A percentile compares a stretch with the other conserved stretches of the same genome.
Evolutionary conservation across 2,888 invertebrate genomes (phyloP).

Genomic region (Halictus quadricinctus): DNA sequence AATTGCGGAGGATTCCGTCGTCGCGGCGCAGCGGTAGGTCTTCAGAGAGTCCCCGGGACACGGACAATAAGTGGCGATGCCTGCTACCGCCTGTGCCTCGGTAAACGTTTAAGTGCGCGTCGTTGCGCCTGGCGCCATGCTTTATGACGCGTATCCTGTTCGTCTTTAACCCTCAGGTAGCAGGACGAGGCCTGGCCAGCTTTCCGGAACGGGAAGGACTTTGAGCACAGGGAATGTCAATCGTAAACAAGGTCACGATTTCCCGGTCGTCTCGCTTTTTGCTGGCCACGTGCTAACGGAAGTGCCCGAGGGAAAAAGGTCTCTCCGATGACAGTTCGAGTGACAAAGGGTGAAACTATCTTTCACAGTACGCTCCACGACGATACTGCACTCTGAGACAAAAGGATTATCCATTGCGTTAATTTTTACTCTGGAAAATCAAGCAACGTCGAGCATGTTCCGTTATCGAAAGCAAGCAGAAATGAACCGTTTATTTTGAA

Average conservation of each 20-base stretch:
- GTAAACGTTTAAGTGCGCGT: conserved; percentile 61
- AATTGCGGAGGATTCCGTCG: background rate
- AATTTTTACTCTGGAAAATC: too few relatives aligned
- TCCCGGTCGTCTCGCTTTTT: conserved; percentile 1
- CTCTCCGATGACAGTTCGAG: background rate
- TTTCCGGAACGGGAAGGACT: conserved; percentile 21
- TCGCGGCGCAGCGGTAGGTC: background rate
- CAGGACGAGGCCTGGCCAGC: background rate
- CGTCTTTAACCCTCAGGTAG: conserved; percentile 60
- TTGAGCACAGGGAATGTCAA: conserved; percentile 39
- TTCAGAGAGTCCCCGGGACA: background rate
- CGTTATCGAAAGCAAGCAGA: too few relatives aligned
- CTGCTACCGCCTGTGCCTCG: conserved; percentile 39
- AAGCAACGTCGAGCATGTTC: too few relatives aligned
- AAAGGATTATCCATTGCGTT: too few relatives aligned
- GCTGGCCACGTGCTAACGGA: conserved; percentile 15
- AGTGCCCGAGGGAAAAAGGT: conserved; percentile 4
- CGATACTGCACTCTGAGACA: too few relatives aligned
- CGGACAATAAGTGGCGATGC: conserved; percentile 23
- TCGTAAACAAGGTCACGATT: conserved; percentile 57
- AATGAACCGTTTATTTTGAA: too few relatives aligned
- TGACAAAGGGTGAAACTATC: background rate
- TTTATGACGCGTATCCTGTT: conserved; percentile 66
- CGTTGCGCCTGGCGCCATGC: conserved; percentile 68
- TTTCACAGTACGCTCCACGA: background rate